Conservation (phyloP, 2,888 invertebrate species). For the Merodon equestris region DNA sequence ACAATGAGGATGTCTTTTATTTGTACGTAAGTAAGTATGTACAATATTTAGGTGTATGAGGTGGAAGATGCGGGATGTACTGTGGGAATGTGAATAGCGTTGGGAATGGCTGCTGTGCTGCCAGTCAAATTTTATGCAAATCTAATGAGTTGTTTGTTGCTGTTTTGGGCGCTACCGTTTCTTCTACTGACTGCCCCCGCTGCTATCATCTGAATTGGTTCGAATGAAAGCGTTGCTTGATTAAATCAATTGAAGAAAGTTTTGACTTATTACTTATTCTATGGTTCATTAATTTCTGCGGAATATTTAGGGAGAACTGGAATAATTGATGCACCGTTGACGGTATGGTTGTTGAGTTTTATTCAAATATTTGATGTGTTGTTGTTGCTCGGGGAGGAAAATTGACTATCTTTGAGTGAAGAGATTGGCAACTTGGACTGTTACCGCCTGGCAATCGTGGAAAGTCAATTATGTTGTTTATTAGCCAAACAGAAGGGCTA, state of each 20-base stretch:
- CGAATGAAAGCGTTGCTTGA: slow-evolving; percentile 51
- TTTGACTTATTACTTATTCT: slow-evolving; percentile 67
- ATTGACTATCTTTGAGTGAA: not conserved
- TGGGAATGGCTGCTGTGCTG: slow-evolving; percentile 42
- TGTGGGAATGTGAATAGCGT: not conserved
- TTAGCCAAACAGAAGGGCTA: not conserved
- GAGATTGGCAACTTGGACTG: slow-evolving; percentile 1
- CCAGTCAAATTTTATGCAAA: slow-evolving; percentile 65
- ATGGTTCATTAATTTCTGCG: slow-evolving; percentile 64
- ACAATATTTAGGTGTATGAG: no score
- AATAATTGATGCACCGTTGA: slow-evolving; percentile 48
- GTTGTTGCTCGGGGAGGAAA: not conserved
- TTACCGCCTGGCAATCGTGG: slow-evolving; percentile 29
- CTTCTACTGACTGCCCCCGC: not conserved
- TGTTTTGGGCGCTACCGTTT: slow-evolving; percentile 23
- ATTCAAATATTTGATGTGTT: slow-evolving; percentile 40
- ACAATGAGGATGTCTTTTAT: slow-evolving; percentile 16
- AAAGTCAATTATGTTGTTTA: slow-evolving; percentile 43
- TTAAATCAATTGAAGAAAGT: slow-evolving; percentile 66
- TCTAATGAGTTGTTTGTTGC: slow-evolving; percentile 62
- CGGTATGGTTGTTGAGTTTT: slow-evolving; percentile 40
- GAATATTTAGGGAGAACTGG: slow-evolving; percentile 41
- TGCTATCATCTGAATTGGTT: slow-evolving; percentile 45
- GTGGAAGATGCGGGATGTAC: no score
- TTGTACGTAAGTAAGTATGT: slow-evolving; percentile 34